Evolutionary conservation across 2,888 invertebrate species (phyloP), one percentile per base, ranked within the genome.

Genomic region (Phengaris arion): DNA sequence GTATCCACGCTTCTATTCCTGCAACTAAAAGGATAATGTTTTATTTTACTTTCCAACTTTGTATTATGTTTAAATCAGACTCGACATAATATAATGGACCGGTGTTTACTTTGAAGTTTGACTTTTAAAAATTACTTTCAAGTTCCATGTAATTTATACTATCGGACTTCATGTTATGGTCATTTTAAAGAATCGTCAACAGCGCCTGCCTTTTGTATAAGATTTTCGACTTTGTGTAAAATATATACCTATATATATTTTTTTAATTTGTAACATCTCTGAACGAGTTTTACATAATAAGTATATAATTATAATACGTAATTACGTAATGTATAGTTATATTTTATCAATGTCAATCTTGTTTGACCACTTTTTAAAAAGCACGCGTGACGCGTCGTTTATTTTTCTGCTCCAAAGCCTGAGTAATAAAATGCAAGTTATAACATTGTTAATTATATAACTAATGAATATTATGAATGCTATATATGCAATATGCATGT

Each of bases 21-120:
- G 77, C 79, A 80, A 79, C 81, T 79, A 79, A 79, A 77, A 77
- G 76, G 76, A 74, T 76, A 74, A 75, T 68, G 76, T 77, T 74
- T 57, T 77, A 76, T 77, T 76, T 77, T 76, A 76, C 77, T 75
- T 70, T 73, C 57, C 74, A 75, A 64, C 52, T 75, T 70, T 68
- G 45, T 72, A 54, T 70, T 68, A 46, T 46, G 7, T 45, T 52
- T 35, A 35, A 54, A 52, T 59, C 22, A 22, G 22, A 59, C 59
- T 59, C 22, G 59, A 22, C 59, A 5, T 48, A 8, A 35, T 35
- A 35, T 35, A 6, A 6, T 22, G 6, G 48, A 48, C 48, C 6
- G 48, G 48, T 48, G 8, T 59, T 59, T 59, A 5, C 59, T 68
- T 72, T 72, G 54, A 54, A 35, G 35, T 12, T 52, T 54, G 35